Evolutionary conservation across 2,113 vertebrate genomes (phyloP).

Genomic region (Danio rerio): DNA sequence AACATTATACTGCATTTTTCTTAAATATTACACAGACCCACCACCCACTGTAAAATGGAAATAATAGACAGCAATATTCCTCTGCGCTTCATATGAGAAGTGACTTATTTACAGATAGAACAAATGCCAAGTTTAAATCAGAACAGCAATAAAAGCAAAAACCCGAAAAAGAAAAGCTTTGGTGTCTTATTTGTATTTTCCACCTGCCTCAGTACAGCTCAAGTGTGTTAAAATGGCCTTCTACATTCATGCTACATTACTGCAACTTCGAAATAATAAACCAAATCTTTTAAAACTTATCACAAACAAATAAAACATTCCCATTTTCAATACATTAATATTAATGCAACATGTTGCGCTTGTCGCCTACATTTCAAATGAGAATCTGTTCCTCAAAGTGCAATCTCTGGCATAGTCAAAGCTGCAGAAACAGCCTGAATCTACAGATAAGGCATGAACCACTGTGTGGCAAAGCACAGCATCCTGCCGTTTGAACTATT

Average conservation of each 20-base stretch:
- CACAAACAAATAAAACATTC: too few relatives aligned
- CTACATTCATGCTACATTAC: neutral
- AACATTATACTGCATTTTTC: too few relatives aligned
- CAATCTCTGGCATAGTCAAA: neutral
- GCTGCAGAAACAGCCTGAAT: slow-evolving; percentile 15
- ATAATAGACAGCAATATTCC: neutral
- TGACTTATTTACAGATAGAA: neutral
- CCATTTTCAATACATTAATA: neutral
- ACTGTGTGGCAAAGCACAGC: neutral
- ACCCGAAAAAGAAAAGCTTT: neutral
- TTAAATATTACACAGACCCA: too few relatives aligned
- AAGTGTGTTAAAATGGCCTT: neutral
- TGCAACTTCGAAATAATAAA: neutral
- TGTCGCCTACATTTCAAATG: neutral
- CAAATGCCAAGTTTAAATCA: neutral
- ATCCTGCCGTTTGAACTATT: neutral
- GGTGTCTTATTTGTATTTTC: neutral
- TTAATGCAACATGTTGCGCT: neutral
- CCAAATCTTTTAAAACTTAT: neutral
- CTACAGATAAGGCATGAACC: neutral
- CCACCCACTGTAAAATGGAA: neutral
- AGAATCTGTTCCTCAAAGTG: neutral
- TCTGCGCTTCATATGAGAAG: neutral
- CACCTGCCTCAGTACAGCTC: neutral
- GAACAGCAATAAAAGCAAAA: neutral